phyloP scores from a whole-genome alignment of 2,797 vertebrate genomes.

The Hippopotamyrus pictus region DNA sequence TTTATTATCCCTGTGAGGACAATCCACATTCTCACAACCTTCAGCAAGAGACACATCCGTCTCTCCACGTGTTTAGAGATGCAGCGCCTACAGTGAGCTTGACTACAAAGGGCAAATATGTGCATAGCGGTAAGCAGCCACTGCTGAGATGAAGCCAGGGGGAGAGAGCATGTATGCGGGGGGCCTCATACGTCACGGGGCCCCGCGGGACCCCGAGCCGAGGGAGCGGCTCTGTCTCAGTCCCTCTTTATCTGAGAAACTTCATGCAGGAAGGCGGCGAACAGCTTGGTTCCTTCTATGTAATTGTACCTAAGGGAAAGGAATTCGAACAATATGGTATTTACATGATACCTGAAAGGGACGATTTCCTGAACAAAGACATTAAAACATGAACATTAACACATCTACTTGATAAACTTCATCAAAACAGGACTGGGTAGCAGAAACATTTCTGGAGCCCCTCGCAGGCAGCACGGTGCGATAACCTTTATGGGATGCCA shows the following conservation, averaged over 20 bases:
- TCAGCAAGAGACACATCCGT: neutral
- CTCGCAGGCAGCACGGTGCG: neutral
- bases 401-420: neutral
- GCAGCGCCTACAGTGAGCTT: neutral
- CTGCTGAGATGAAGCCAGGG: neutral
- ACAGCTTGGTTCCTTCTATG: conserved; percentile 80
- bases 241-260: conserved; percentile 52
- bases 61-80: neutral
- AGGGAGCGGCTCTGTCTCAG: conserved; percentile 25
- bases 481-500: neutral
- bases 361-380: neutral
- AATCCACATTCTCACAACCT: neutral
- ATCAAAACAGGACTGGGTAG: neutral
- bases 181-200: neutral
- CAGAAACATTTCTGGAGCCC: neutral
- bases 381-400: neutral
- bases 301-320: conserved; percentile 71
- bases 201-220: neutral
- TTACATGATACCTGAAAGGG: neutral
- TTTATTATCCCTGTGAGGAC: neutral
- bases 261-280: conserved; percentile 68
- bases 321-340: neutral
- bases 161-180: neutral
- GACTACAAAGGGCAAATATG: neutral
- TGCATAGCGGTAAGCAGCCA: neutral